Evolutionary conservation across 2,797 vertebrate species (phyloP), one percentile per base, ranked within the genome.

Genomic region (Cephalopachus bancanus): DNA sequence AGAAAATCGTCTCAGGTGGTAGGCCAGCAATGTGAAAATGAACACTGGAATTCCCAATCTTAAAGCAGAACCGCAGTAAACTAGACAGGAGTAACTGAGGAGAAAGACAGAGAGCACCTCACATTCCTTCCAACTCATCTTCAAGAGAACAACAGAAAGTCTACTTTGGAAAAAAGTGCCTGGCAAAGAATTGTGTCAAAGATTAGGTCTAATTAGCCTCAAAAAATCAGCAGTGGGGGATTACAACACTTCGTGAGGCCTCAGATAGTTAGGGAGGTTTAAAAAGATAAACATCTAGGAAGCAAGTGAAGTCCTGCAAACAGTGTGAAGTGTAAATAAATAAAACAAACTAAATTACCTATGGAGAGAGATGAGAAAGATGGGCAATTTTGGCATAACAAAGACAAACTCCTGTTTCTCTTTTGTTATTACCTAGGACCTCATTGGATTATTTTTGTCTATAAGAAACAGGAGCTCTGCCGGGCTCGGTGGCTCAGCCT

Each of bases 371-470:
- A 80, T 33, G 53, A 81, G 30, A 87, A 91, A 51, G 37, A 93
- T 55, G 71, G 44, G 51, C 10, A 51, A 91, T 7, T 17, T 89
- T 30, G 26, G 83, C 74, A 28, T 49, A 89, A 91, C 15, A 9
- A 89, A 94, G 67, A 76, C 9, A 80, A 91, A 76, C 55, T 91
- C 37, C 28, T 92, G 26, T 74, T 83, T 89, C 7, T 33, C 10
- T 95, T 75, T 83, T n/a, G 89, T 51, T 65, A 83, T 87, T 69
- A 89, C 37, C 75, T 44, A 17, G 49, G 9, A 14, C 55, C 19
- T 85, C 30, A 53, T 69, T 93, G 87, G 37, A 78, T 89, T 76
- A 30, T 28, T 16, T 62, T 76, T 3, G 9, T 81, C 44, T 84
- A 10, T 88, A 93, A 84, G 86, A 20, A 76, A 37, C 22, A 28